Base-by-base conservation (phyloP, 2,797 vertebrate species). In the Furcifer pardalis region DNA sequence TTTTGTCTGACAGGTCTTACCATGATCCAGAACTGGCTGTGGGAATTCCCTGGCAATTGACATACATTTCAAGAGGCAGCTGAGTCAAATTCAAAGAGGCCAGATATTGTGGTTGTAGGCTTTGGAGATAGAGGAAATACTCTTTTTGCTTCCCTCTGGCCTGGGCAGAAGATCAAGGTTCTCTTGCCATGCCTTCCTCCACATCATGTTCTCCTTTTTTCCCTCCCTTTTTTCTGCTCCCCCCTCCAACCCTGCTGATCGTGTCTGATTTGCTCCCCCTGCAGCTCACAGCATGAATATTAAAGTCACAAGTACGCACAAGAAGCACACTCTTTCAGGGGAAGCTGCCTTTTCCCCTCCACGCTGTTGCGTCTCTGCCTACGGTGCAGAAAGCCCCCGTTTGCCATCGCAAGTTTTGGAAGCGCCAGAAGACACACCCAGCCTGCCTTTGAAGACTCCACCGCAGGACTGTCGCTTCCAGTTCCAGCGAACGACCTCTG, bases 211-310 rank as follows among this genome's bases (percentile, higher is more conserved):
- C 44, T 32, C 10, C 35, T 23, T n/a, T 32, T 21, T 44, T 21
- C n/a, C 13, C 9, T 2, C 21, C 60, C 27, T 21, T 5, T 2
- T 21, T 5, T 4, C 3, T n/a, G 15, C 8, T 6, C 27, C 59
- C n/a, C 30, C 23, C 10, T 37, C 46, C n/a, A n/a, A 27, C 74
- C 19, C 37, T 49, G 52, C 42, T 68, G 81, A 40, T 30, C 44
- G 5, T 6, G 32, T n/a, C 52, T 6, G 71, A 75, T 46, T 69
- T 60, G 85, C 86, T 87, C 81, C 86, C 86, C 71, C 85, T 79
- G 69, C 85, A 79, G 81, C 60, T 68, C 69, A 8, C 81, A 83
- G 75, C 59, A 9, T 30, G 60, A 35, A 73, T 65, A 23, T 74
- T 35, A 37, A 44, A 82, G 65, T 8, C 46, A 9, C 75, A 44